phyloP scores from a whole-genome alignment of 2,113 vertebrate species.

The Gnathonemus longibarbis region DNA sequence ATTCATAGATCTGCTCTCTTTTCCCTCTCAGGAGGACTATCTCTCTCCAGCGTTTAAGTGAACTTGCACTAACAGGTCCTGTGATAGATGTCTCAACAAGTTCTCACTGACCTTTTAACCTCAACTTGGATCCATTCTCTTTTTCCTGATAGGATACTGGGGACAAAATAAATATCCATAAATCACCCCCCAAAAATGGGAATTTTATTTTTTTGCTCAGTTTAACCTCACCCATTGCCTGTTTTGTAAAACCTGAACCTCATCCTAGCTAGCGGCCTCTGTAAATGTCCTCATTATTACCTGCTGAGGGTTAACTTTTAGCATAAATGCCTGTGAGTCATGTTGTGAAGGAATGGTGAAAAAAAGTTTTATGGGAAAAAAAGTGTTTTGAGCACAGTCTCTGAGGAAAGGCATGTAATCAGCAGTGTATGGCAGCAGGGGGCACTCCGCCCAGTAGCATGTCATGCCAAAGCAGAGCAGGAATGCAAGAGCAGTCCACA shows the following conservation, averaged over 20 bases:
- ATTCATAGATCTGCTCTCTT: neutral
- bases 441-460: neutral
- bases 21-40: neutral
- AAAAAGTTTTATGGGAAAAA: neutral
- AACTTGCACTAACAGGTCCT: neutral
- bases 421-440: neutral
- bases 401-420: neutral
- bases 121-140: neutral
- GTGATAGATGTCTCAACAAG: neutral
- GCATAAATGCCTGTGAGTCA: neutral
- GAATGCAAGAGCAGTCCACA: neutral
- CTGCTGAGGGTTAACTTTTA: neutral
- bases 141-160: neutral
- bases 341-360: neutral
- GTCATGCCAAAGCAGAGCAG: neutral
- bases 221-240: neutral
- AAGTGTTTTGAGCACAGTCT: neutral
- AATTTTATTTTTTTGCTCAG: neutral
- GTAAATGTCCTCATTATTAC: neutral
- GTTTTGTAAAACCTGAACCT: neutral
- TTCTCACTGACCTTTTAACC: neutral
- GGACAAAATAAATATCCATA: neutral
- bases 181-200: neutral
- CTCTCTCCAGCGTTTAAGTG: neutral
- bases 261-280: neutral